phyloP scores from a whole-genome alignment of 2,113 vertebrate genomes.

The Anhinga anhinga region DNA sequence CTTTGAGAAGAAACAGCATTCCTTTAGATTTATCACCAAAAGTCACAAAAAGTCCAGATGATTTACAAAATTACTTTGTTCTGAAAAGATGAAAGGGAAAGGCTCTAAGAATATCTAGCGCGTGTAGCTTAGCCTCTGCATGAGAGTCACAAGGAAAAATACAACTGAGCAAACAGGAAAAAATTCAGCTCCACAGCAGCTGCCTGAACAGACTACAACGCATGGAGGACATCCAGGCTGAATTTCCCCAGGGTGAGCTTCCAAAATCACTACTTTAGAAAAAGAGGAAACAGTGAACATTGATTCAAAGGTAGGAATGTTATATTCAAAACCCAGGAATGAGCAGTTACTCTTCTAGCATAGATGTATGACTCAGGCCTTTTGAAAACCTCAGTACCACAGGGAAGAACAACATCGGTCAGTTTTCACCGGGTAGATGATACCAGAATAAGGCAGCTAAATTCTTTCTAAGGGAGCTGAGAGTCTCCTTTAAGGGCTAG shows the following conservation, averaged over 20 bases:
- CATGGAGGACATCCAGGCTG: background rate
- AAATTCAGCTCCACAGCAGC: background rate
- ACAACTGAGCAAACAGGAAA: background rate
- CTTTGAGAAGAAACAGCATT: background rate
- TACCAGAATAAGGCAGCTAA: background rate
- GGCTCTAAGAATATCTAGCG: background rate
- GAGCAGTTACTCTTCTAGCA: background rate
- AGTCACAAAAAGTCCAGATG: background rate
- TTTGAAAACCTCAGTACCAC: background rate
- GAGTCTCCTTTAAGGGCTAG: background rate
- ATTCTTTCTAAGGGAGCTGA: background rate
- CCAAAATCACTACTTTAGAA: background rate
- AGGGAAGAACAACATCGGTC: background rate
- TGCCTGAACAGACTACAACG: background rate
- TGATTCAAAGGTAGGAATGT: background rate
- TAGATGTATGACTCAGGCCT: background rate
- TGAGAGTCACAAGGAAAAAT: background rate
- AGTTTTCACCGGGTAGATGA: background rate
- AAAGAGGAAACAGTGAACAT: background rate
- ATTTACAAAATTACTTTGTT: slow-evolving; percentile 14
- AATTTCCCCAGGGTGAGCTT: background rate
- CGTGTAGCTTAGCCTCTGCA: background rate
- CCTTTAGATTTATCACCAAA: background rate
- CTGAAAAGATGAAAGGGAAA: slow-evolving; percentile 2
- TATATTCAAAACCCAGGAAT: background rate